These are phyloP conservation scores for Polydrusus tereticollis DNA, from an alignment of 2,888 invertebrate species.

Conservation along the genomic window DNA sequence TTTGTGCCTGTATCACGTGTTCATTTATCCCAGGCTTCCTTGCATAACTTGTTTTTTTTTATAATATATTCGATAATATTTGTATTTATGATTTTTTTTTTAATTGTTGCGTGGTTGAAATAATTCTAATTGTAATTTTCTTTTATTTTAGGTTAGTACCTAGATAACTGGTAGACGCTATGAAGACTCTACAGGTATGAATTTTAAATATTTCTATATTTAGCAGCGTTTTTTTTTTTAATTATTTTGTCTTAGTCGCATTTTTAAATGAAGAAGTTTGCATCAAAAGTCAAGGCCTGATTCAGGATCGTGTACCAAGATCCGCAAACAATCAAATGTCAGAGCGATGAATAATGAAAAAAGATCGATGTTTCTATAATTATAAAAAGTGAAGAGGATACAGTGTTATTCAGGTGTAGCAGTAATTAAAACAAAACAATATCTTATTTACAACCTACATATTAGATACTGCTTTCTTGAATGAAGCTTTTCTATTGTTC, in stretches of 20 bases:
- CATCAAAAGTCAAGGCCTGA: slow-evolving; percentile 1
- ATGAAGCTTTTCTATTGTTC: too few relatives aligned
- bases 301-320: neutral
- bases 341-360: slow-evolving; percentile 1
- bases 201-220: neutral
- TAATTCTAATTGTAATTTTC: neutral
- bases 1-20: too few relatives aligned
- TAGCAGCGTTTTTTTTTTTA: too few relatives aligned
- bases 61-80: too few relatives aligned
- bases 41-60: too few relatives aligned
- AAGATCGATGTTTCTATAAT: neutral
- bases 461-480: too few relatives aligned
- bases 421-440: neutral
- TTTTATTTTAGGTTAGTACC: slow-evolving; percentile 20
- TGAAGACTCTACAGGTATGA: slow-evolving; percentile 6
- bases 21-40: too few relatives aligned
- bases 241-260: too few relatives aligned
- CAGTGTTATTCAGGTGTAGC: neutral
- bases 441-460: neutral
- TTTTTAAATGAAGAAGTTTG: neutral
- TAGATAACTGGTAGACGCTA: neutral
- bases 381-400: slow-evolving; percentile 6
- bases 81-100: too few relatives aligned
- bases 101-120: too few relatives aligned
- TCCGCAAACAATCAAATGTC: slow-evolving; percentile 20